Base-by-base conservation (phyloP, 2,113 vertebrate species). In the Myanophis thanlyinensis region DNA sequence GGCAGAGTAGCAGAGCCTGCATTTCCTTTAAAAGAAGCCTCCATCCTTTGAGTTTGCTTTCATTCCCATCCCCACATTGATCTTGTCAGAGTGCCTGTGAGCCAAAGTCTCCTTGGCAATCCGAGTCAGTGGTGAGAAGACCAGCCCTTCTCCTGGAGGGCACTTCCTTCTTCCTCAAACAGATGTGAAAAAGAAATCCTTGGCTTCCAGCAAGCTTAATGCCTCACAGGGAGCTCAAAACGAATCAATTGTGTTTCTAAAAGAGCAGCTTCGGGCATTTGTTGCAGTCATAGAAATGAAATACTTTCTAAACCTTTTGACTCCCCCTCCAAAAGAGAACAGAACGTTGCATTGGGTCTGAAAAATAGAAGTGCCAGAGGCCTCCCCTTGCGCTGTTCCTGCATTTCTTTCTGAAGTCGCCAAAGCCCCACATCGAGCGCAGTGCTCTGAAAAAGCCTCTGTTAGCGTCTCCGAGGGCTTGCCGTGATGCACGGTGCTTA, bases 401-500 rank as follows among this genome's bases (percentile, higher is more conserved):
- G 35, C 67, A 3, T 6, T 47, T 48, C 25, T 87, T 56, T 56
- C 4, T 47, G 73, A 9, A 4, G 22, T 48, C 9, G 6, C 15
- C 25, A 88, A 53, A 88, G n/a, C n/a, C 23, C 20, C n/a, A 4
- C n/a, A 2, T 52, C 23, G 4, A 47, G 23, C 4, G 56, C 62
- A 90, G 89, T 11, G 3, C 10, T 20, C 10, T 1, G 89, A 20
- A 23, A 87, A 95, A 53, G n/a, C n/a, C 67, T 87, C 20, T 3
- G 12, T 88, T 8, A 49, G 25, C 40, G 1, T 35, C 48, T 12
- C 73, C 92, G 85, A 46, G 93, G 93, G 94, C 95, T 94, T 25
- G 90, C 89, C 95, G 95, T 96, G 96, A 97, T 47, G 93, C 0
- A 15, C 0, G 1, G 93, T 90, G 27, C 94, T 89, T 73, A 94